phyloP scores from a whole-genome alignment of 2,113 vertebrate species.

The Osmerus eperlanus region DNA sequence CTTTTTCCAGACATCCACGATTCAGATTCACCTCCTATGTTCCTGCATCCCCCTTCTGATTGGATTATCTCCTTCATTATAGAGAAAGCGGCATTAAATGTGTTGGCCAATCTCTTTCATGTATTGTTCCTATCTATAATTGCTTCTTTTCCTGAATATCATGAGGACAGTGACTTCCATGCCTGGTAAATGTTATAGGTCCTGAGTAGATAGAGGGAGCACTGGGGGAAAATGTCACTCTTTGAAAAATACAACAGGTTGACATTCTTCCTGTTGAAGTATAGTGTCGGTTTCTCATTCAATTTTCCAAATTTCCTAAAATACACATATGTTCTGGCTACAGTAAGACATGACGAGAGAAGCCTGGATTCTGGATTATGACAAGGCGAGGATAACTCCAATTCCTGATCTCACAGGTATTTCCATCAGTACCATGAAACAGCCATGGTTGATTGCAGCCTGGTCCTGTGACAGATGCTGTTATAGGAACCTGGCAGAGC shows the following conservation, averaged over 20 bases:
- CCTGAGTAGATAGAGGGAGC: no score
- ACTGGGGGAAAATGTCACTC: no score
- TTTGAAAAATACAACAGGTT: no score
- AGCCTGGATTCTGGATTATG: no score
- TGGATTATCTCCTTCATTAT: constrained; percentile 63
- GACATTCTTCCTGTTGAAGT: no score
- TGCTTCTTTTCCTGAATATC: constrained; percentile 67
- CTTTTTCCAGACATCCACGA: constrained; percentile 28
- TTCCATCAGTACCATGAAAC: no score
- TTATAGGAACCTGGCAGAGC: constrained; percentile 60
- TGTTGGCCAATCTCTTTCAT: constrained; percentile 55
- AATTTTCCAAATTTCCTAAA: no score
- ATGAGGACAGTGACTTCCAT: constrained; percentile 40
- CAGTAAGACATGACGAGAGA: no score
- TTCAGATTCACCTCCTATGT: constrained; percentile 56
- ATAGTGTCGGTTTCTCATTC: no score
- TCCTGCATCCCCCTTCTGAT: constrained; percentile 60
- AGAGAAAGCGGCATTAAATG: constrained; percentile 42
- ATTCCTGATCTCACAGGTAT: no score
- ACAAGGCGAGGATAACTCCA: no score
- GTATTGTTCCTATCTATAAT: constrained; percentile 71
- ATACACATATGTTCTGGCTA: no score
- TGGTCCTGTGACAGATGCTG: constrained; percentile 54
- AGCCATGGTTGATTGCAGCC: constrained; percentile 9
- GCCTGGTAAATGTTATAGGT: constrained; percentile 43